These are phyloP conservation scores for Oostethus manadensis DNA, from an alignment of 2,113 vertebrate genomes.

Conservation along the genomic window DNA sequence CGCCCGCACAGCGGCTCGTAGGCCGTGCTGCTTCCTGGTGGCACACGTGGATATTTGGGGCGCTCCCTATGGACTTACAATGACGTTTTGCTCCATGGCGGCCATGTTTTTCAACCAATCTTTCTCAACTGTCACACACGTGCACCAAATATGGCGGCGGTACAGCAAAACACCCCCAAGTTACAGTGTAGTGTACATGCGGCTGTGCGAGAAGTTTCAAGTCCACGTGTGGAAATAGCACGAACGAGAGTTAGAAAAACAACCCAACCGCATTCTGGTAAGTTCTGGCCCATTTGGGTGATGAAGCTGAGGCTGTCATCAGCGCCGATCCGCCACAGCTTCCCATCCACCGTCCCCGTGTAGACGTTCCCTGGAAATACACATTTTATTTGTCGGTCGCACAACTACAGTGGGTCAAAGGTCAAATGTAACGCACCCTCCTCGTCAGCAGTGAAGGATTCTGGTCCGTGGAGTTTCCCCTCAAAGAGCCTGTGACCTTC, in stretches of 20 bases:
- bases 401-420: not conserved
- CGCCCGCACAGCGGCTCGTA: constrained; percentile 65
- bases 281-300: constrained; percentile 68
- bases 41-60: not conserved
- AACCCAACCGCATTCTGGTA: constrained; percentile 61
- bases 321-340: constrained; percentile 66
- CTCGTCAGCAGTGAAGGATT: constrained; percentile 66
- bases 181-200: too few relatives aligned
- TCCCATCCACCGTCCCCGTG: constrained; percentile 72
- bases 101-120: too few relatives aligned
- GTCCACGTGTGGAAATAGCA: too few relatives aligned
- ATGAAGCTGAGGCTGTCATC: constrained; percentile 64
- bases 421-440: constrained; percentile 41
- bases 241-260: not conserved
- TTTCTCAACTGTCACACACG: too few relatives aligned
- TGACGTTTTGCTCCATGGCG: too few relatives aligned
- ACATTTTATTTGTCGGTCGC: not conserved
- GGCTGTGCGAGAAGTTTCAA: too few relatives aligned
- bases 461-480: constrained; percentile 63
- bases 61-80: too few relatives aligned
- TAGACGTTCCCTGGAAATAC: constrained; percentile 64
- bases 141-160: too few relatives aligned
- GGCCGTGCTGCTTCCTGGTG: constrained; percentile 63
- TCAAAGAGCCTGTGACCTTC: constrained; percentile 58
- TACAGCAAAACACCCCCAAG: too few relatives aligned